These are phyloP conservation scores for Aleadryas rufinucha DNA, from an alignment of 2,113 vertebrate species.

Conservation along the genomic window DNA sequence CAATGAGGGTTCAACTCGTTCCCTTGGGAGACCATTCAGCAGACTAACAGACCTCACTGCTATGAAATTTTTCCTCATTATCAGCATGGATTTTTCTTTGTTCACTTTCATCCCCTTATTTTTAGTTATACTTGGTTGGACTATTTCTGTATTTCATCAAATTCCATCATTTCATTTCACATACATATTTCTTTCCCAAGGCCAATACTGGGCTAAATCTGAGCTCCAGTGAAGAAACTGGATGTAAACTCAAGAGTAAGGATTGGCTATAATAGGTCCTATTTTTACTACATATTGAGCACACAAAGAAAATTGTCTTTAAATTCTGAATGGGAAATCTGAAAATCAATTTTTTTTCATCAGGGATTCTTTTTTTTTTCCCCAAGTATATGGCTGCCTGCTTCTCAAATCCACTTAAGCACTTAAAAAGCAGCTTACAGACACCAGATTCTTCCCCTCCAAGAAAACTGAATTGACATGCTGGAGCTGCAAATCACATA, in stretches of 20 bases:
- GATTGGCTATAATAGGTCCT: not conserved
- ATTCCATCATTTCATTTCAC: constrained; percentile 20
- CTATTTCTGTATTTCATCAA: not conserved
- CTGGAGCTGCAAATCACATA: not conserved
- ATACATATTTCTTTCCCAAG: not conserved
- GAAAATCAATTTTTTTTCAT: constrained; percentile 11
- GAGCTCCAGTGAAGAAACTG: not conserved
- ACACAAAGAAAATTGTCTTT: not conserved
- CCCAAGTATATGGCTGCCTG: not conserved
- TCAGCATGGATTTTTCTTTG: constrained; percentile 24
- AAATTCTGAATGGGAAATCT: constrained; percentile 22
- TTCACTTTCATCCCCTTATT: constrained; percentile 4
- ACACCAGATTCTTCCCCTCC: constrained; percentile 27
- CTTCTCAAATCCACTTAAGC: constrained; percentile 17
- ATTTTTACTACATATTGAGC: not conserved
- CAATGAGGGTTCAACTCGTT: not conserved
- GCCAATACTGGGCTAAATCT: not conserved
- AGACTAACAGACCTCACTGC: constrained; percentile 8
- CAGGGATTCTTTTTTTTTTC: not conserved
- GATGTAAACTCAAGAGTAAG: not conserved
- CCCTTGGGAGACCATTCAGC: constrained; percentile 15
- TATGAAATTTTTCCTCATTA: constrained; percentile 38
- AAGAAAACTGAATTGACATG: constrained; percentile 5
- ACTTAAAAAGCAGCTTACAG: constrained; percentile 34
- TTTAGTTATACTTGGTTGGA: not conserved